Percentiles rank a stretch among this genome's conserved stretches.
Evolutionary conservation across 2,113 vertebrate genomes (phyloP).

Genomic region (Psettodes erumei): DNA sequence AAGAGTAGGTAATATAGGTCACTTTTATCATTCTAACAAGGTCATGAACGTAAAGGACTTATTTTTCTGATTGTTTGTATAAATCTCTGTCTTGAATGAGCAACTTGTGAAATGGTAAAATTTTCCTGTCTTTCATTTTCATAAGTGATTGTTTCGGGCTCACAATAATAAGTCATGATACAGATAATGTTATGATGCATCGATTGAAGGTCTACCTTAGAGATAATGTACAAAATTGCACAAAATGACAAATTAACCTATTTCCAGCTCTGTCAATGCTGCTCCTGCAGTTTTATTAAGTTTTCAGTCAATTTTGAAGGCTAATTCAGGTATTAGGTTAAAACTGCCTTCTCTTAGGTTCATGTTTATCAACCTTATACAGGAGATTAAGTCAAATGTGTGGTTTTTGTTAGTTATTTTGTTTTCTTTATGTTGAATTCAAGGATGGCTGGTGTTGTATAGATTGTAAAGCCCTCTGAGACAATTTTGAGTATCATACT

Average conservation of each 20-base stretch:
- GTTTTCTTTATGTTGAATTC: background rate
- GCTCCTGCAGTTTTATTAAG: background rate
- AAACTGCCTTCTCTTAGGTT: background rate
- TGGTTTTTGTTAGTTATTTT: background rate
- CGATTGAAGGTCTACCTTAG: background rate
- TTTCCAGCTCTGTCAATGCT: background rate
- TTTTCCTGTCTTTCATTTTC: background rate
- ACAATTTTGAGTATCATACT: background rate
- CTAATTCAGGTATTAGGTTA: too few relatives aligned
- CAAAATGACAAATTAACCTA: too few relatives aligned
- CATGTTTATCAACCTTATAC: too few relatives aligned
- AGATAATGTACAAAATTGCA: background rate
- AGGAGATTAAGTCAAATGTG: background rate
- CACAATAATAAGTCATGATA: background rate
- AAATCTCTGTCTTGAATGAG: constrained; percentile 11
- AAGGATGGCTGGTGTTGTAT: background rate
- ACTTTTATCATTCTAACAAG: constrained; percentile 9
- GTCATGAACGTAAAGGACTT: background rate
- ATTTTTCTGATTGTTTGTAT: background rate
- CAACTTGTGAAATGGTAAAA: background rate
- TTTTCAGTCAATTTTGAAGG: too few relatives aligned
- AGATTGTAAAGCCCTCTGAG: background rate
- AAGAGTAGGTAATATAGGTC: background rate
- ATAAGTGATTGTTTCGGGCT: background rate
- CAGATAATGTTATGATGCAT: background rate